These are phyloP conservation scores for Orthosia cruda DNA, from an alignment of 2,888 invertebrate genomes.

Conservation along the genomic window DNA sequence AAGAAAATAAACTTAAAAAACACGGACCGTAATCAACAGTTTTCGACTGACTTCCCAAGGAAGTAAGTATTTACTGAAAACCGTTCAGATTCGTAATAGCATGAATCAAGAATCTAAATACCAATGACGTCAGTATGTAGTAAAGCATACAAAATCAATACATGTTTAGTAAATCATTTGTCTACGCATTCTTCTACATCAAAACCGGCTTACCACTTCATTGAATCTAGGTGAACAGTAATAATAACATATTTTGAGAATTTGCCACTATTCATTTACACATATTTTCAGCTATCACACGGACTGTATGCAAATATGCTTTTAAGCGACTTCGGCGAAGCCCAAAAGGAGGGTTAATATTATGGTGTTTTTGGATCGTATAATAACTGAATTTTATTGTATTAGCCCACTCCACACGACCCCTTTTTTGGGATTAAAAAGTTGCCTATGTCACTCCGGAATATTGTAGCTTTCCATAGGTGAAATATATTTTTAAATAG, in stretches of 20 bases:
- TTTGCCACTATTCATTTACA: conserved; percentile 6
- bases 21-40: background rate
- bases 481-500: too few relatives aligned
- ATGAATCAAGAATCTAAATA: conserved; percentile 67
- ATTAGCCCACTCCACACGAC: background rate
- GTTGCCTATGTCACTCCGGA: too few relatives aligned
- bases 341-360: too few relatives aligned
- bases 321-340: background rate
- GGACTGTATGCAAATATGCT: background rate
- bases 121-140: conserved; percentile 62
- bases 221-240: conserved; percentile 19
- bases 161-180: conserved; percentile 45
- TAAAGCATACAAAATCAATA: conserved; percentile 55
- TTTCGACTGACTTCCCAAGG: conserved; percentile 52
- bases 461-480: too few relatives aligned
- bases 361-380: too few relatives aligned
- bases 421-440: too few relatives aligned
- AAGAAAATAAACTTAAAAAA: conserved; percentile 12
- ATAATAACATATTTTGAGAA: background rate
- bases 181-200: conserved; percentile 20
- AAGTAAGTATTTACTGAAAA: conserved; percentile 61
- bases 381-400: background rate
- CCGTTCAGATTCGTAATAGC: conserved; percentile 55
- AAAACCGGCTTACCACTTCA: conserved; percentile 8
- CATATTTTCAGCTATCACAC: background rate